Percentiles rank a stretch among this genome's conserved stretches.
Conservation (phyloP, 2,888 invertebrate genomes). For the Periphyllus acericola region DNA sequence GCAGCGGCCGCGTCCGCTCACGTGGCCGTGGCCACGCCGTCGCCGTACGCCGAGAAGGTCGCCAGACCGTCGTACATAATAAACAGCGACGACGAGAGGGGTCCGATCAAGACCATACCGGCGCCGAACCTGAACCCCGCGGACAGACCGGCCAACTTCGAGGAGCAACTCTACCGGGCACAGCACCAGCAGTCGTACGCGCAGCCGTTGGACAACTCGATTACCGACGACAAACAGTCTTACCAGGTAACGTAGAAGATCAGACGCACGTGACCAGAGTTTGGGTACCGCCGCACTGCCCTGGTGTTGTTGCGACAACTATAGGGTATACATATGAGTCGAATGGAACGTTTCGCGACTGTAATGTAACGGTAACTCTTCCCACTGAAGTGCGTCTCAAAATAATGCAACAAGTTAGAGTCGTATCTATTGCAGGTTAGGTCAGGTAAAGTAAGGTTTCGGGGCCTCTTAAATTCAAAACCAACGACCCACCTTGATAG, state of each 20-base stretch:
- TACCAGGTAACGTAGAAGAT: conserved; percentile 39
- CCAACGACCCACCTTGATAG: not conserved
- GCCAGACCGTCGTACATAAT: conserved; percentile 24
- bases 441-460: too few relatives aligned
- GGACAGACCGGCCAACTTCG: conserved; percentile 63
- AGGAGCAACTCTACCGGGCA: conserved; percentile 63
- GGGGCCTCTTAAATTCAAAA: too few relatives aligned
- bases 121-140: conserved; percentile 80
- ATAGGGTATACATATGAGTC: too few relatives aligned
- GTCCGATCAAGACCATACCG: conserved; percentile 86
- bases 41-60: conserved; percentile 64
- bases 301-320: too few relatives aligned
- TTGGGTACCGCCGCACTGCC: too few relatives aligned
- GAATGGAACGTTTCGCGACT: too few relatives aligned
- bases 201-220: conserved; percentile 56
- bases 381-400: too few relatives aligned
- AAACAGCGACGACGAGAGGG: conserved; percentile 68
- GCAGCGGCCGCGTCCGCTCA: conserved; percentile 61
- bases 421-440: too few relatives aligned
- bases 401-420: too few relatives aligned
- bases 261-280: too few relatives aligned
- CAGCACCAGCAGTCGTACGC: conserved; percentile 57
- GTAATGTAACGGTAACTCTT: too few relatives aligned
- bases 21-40: conserved; percentile 63
- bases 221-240: conserved; percentile 60